Conservation (phyloP, 2,113 vertebrate genomes). For the Trachemys scripta region DNA sequence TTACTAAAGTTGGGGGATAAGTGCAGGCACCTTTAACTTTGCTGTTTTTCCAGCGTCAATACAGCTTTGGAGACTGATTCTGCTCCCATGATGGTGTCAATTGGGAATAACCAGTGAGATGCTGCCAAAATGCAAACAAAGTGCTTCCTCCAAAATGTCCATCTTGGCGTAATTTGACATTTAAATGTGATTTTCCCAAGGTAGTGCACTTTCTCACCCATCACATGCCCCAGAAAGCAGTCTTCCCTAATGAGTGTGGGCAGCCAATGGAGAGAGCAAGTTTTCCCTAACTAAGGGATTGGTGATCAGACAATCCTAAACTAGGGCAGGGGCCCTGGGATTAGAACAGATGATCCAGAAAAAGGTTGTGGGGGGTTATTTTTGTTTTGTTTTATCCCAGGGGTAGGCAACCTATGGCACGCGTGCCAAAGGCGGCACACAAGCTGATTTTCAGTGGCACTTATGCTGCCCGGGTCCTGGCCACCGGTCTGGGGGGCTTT, state of each 20-base stretch:
- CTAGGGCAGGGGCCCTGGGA: not conserved
- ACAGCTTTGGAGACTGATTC: not conserved
- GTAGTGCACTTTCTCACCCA: not conserved
- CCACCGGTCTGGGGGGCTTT: too few relatives aligned
- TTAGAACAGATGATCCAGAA: not conserved
- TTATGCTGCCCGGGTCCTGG: too few relatives aligned
- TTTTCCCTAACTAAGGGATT: not conserved
- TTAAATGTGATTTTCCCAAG: not conserved
- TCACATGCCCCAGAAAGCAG: not conserved
- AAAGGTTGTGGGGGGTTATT: not conserved
- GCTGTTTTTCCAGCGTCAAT: not conserved
- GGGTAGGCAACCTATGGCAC: too few relatives aligned
- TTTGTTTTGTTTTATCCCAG: not conserved
- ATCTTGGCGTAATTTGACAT: not conserved
- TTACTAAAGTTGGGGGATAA: not conserved
- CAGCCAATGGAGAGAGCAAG: not conserved
- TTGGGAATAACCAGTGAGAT: not conserved
- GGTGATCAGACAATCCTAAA: not conserved
- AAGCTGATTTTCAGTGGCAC: too few relatives aligned
- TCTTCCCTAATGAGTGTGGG: not conserved
- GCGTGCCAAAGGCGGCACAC: too few relatives aligned
- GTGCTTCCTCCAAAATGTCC: not conserved
- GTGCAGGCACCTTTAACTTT: not conserved
- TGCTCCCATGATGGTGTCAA: not conserved
- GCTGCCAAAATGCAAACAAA: not conserved